A percentile compares a stretch with the other conserved stretches of the same genome.
These are phyloP conservation scores for Hydractinia echinata DNA, from an alignment of 30 jellyfish, hydroid and myxozoan species.

Conservation along the genomic window DNA sequence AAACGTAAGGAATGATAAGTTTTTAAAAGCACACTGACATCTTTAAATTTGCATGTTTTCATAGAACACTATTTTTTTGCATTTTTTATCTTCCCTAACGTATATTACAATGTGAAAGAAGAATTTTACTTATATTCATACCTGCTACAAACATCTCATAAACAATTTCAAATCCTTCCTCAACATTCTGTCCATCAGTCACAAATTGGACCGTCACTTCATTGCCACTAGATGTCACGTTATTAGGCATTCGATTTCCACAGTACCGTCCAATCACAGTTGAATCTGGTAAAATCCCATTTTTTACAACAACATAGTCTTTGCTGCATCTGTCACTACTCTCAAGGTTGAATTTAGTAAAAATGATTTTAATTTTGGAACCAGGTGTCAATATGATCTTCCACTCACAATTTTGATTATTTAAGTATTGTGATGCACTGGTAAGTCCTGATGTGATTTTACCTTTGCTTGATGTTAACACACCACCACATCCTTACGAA, in stretches of 20 bases:
- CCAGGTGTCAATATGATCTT: conserved; percentile 5
- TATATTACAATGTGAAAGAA: too few species aligned
- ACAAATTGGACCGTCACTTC: conserved; percentile 3
- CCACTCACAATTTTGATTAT: conserved; percentile 1
- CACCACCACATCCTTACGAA: neutral
- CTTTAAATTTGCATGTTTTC: too few species aligned
- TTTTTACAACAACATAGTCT: conserved; percentile 36
- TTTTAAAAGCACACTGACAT: too few species aligned
- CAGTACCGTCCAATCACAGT: neutral
- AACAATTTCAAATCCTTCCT: conserved; percentile 13
- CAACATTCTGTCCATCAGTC: neutral
- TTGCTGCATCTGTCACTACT: conserved; percentile 37
- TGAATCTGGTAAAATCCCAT: conserved; percentile 2
- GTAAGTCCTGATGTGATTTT: neutral
- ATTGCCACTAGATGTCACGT: neutral
- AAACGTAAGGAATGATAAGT: too few species aligned
- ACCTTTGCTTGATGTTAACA: conserved; percentile 7
- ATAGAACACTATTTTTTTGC: too few species aligned
- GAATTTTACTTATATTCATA: neutral
- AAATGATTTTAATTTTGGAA: conserved; percentile 32
- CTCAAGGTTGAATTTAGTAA: conserved; percentile 53
- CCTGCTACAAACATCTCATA: conserved; percentile 6
- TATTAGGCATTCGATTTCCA: neutral
- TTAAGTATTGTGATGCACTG: neutral
- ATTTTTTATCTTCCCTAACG: too few species aligned